A percentile compares a stretch with the other conserved stretches of the same genome.
phyloP scores from a whole-genome alignment of 2,113 vertebrate genomes.

The Mellivora capensis region DNA sequence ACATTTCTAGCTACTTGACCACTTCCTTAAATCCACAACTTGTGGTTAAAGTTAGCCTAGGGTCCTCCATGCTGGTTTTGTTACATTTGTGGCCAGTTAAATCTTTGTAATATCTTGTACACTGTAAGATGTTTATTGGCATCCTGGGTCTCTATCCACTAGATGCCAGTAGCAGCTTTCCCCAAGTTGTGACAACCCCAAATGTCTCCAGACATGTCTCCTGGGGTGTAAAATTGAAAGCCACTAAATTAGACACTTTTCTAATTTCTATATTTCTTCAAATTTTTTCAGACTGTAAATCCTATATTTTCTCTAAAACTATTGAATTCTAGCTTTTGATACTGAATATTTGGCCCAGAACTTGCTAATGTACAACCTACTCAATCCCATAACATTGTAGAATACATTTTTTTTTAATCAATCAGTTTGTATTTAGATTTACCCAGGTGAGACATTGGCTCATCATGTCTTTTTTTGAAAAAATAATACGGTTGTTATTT shows the following conservation, averaged over 20 bases:
- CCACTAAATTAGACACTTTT: neutral
- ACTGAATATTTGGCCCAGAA: neutral
- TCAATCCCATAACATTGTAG: neutral
- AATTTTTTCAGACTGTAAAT: neutral
- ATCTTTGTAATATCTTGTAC: neutral
- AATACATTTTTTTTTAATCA: neutral
- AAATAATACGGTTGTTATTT: neutral
- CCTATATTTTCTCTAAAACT: neutral
- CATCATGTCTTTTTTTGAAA: neutral
- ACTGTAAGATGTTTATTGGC: neutral
- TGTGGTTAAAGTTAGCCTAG: neutral
- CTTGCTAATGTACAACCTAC: fast-evolving
- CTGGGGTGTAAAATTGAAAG: neutral
- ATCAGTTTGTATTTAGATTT: neutral
- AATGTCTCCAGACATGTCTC: neutral
- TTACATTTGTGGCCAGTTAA: too few species aligned
- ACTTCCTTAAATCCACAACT: neutral
- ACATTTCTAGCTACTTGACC: neutral
- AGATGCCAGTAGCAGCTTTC: neutral
- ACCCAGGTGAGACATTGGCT: too few species aligned
- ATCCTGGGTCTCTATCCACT: neutral
- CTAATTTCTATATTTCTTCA: neutral
- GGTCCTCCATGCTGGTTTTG: neutral
- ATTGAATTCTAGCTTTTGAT: neutral
- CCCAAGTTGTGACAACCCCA: neutral